Evolutionary conservation across 2,113 vertebrate genomes (phyloP).

Genomic region (Alligator sinensis): DNA sequence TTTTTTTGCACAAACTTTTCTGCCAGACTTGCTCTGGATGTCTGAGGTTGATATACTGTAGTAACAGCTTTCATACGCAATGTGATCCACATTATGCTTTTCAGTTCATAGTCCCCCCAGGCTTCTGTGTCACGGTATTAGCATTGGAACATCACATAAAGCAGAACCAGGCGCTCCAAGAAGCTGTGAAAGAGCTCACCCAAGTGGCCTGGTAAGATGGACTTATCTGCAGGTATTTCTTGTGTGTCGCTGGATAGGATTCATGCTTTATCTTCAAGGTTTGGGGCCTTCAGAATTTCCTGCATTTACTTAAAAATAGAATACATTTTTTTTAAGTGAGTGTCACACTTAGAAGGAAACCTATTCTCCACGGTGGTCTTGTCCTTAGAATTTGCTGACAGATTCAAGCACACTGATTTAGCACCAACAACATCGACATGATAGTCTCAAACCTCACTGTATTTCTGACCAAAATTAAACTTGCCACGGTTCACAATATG

Average conservation of each 20-base stretch:
- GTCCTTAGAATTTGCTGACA: background rate
- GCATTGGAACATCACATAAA: background rate
- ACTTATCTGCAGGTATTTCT: background rate
- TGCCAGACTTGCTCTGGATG: too few species aligned
- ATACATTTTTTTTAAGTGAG: background rate
- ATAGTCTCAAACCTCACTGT: background rate
- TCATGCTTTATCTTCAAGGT: background rate
- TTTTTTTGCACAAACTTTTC: background rate
- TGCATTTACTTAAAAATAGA: background rate
- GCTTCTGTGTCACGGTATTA: background rate
- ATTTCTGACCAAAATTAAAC: background rate
- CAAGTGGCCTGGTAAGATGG: background rate
- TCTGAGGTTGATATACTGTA: background rate
- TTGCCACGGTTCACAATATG: background rate
- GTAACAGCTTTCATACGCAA: background rate
- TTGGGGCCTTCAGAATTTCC: background rate
- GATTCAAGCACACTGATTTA: background rate
- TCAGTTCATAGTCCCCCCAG: background rate
- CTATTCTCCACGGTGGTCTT: too few species aligned
- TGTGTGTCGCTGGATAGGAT: background rate
- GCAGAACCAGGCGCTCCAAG: background rate
- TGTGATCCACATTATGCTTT: background rate
- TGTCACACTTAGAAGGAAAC: too few species aligned
- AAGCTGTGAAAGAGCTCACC: background rate
- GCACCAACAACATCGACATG: background rate